Evolutionary conservation across 2,797 vertebrate species (phyloP), one percentile per base, ranked within the genome.

Genomic region (Carcharodon carcharias): DNA sequence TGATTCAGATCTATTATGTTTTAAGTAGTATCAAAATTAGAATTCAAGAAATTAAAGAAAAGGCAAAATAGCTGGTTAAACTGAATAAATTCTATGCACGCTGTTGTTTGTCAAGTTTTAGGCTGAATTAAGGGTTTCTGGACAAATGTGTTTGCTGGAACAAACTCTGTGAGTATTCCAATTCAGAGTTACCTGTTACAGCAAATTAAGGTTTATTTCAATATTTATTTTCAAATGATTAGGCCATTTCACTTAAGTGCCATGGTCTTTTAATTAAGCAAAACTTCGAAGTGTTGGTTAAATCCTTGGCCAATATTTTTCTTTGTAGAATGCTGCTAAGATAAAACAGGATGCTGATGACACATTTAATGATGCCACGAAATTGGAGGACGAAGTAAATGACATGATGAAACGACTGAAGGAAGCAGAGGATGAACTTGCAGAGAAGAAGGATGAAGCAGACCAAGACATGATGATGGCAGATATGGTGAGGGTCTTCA

Each of bases 391-490:
- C 0, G 98, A 99, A 2, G 98, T 99, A 65, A 97, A 97, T 50
- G 96, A 97, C 88, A 98, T 99, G 99, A 97, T 99, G 98, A 97
- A 98, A 2, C 98, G 99, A 96, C 98, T 99, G 6, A 97, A 97
- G 4, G 97, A 97, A 0, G 99, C 98, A 0, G 99, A 99, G 96
- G 97, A 97, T n/a, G 98, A 99, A 96, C 98, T 99, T 96, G 97
- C 97, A 89, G 97, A 14, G 96, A 99, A 99, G 97, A 99, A 99
- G 97, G 97, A 97, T 0, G 98, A 98, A 54, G 99, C 99, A 0
- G 98, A 99, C 96, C 97, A 97, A 92, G 99, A 99, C 97, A 99
- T 99, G 99, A 99, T 98, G 98, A 99, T 99, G 99, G 99, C 99
- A 0, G 97, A 97, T 3, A 99, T 98, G 99, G 99, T 99, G 92